These are phyloP conservation scores for Tyrophagus putrescentiae DNA, from an alignment of 1,140 invertebrate species.

Conservation along the genomic window DNA sequence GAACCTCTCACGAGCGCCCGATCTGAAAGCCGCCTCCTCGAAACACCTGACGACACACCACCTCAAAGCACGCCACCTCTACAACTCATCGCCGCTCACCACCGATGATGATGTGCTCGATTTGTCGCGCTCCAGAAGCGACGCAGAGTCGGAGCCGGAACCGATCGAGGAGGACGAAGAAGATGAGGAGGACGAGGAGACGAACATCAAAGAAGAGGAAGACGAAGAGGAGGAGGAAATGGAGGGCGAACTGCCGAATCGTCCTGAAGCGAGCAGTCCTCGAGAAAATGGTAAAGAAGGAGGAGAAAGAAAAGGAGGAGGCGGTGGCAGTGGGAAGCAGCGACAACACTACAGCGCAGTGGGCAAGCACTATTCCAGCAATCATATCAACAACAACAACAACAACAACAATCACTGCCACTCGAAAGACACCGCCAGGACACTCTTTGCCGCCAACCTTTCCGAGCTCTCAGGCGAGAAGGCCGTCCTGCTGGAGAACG, in stretches of 20 bases:
- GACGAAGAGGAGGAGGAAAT: slow-evolving; percentile 22
- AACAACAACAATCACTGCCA: neutral
- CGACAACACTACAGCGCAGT: too few species aligned
- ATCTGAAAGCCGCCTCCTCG: neutral
- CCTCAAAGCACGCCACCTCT: slow-evolving; percentile 13
- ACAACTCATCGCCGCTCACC: slow-evolving; percentile 13
- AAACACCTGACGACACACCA: slow-evolving; percentile 14
- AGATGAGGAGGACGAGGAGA: slow-evolving; percentile 26
- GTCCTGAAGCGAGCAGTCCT: neutral
- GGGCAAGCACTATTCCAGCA: slow-evolving; percentile 2
- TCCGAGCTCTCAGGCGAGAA: too few species aligned
- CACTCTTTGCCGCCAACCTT: neutral
- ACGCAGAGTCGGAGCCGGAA: slow-evolving; percentile 53
- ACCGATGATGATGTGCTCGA: slow-evolving; percentile 27
- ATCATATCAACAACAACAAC: slow-evolving; percentile 10
- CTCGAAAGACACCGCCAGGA: neutral
- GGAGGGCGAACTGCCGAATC: slow-evolving; percentile 7
- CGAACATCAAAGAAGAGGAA: slow-evolving; percentile 19
- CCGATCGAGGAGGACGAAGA: slow-evolving; percentile 48
- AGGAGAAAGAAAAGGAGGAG: too few species aligned
- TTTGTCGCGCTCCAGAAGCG: slow-evolving; percentile 33
- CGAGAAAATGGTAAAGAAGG: too few species aligned
- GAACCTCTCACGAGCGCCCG: slow-evolving; percentile 25
- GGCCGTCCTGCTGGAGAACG: too few species aligned
- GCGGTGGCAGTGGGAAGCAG: too few species aligned